Evolutionary conservation across 2,888 invertebrate species (phyloP).

Genomic region (Junonia oenone): DNA sequence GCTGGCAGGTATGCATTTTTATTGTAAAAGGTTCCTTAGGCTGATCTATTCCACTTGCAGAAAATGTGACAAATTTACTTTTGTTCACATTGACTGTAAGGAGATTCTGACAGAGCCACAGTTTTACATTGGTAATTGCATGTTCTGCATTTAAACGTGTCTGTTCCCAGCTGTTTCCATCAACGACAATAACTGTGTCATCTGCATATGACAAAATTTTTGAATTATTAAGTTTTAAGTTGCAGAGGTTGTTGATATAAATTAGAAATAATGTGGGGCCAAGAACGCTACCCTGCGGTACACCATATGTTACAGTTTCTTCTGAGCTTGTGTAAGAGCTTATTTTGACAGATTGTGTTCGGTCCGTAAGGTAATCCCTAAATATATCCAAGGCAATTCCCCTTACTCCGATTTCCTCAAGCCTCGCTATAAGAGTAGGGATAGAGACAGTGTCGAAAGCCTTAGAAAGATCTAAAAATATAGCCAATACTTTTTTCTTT

Average conservation of each 20-base stretch:
- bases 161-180: neutral
- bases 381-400: neutral
- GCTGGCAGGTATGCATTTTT: neutral
- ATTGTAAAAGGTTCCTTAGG: neutral
- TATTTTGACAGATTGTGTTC: neutral
- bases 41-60: neutral
- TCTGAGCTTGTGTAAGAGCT: neutral
- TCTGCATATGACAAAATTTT: neutral
- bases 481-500: neutral
- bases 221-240: neutral
- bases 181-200: neutral
- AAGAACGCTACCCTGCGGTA: constrained; percentile 15
- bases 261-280: constrained; percentile 8
- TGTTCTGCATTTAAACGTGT: neutral
- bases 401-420: neutral
- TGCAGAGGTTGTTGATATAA: constrained; percentile 1
- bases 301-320: neutral
- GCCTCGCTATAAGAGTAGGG: too few species aligned
- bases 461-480: neutral
- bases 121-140: neutral
- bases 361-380: neutral
- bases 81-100: neutral
- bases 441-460: neutral
- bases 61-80: neutral
- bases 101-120: neutral